Base-by-base conservation (phyloP, 2,797 vertebrate species). In the Tachyglossus aculeatus region DNA sequence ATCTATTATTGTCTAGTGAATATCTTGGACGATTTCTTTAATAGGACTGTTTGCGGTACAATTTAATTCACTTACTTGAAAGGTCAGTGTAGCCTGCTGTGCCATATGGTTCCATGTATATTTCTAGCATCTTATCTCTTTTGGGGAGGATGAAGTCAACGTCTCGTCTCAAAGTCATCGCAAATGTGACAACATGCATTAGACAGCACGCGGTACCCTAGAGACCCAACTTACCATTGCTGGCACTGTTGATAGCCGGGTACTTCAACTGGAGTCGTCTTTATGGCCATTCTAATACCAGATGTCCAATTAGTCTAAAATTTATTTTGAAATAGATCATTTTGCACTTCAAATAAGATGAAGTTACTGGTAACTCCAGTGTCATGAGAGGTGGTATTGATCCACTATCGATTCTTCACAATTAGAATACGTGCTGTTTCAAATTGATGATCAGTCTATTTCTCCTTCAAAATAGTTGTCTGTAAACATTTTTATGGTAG, bases 331-430 rank as follows among this genome's bases (percentile, higher is more conserved):
- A 39, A 55, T 24, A 19, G 37, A 55, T 36, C 41, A 40, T 25
- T 41, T 43, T 25, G 27, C 10, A 33, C 40, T 63, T 52, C 29
- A 47, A 29, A 43, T 13, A 66, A 5, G 3, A 10, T 63, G 62
- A 37, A 27, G 34, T 54, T 27, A 54, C 14, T 22, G 18, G 16
- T 19, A 22, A 27, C 21, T 16, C 9, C 24, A 38, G 31, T 32
- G 1, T 25, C 24, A 1, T 27, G 13, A 24, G 47, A 33, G 29
- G 6, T 36, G 29, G 13, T 24, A 29, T 10, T 0, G 0, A 13
- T 58, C 40, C 50, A n/a, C 29, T 9, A 2, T 14, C 9, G 34
- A 15, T 24, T 19, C 34, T 4, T 18, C 11, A 31, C 0, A 9
- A 9, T 9, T 21, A 38, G 44, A 27, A 22, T 37, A 8, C 2